Percentiles rank a stretch among this genome's conserved stretches.
phyloP scores from a whole-genome alignment of 2,113 vertebrate genomes.

The Artemisiospiza belli region DNA sequence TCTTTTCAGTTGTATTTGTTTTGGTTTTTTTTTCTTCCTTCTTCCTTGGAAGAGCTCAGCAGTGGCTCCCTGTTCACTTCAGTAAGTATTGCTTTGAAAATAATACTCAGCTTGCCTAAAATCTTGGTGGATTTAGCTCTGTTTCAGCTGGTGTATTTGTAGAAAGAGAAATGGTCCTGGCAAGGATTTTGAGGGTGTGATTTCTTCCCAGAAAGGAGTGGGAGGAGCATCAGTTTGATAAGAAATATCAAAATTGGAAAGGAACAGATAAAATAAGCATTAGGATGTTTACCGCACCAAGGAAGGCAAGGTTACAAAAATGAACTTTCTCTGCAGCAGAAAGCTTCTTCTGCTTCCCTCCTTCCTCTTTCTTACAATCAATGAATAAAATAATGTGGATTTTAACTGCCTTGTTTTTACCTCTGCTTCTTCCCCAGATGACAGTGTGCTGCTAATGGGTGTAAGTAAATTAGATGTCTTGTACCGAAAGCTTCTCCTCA shows the following conservation, averaged over 20 bases:
- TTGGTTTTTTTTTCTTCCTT: not conserved
- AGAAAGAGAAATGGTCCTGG: not conserved
- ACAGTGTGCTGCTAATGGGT: constrained; percentile 85
- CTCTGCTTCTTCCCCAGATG: constrained; percentile 71
- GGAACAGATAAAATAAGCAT: not conserved
- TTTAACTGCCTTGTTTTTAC: not conserved
- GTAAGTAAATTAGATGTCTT: constrained; percentile 93
- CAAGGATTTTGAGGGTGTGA: not conserved
- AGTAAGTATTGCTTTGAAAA: constrained; percentile 46
- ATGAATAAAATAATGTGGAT: not conserved
- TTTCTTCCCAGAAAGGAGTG: not conserved
- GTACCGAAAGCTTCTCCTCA: constrained; percentile 93
- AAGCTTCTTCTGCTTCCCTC: no score
- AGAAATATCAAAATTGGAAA: not conserved
- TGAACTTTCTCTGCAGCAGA: not conserved
- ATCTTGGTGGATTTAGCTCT: not conserved
- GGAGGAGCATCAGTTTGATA: not conserved
- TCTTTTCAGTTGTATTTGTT: not conserved
- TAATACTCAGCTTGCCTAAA: not conserved
- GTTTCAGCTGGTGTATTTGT: not conserved
- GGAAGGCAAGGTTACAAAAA: not conserved
- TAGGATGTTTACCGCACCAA: not conserved
- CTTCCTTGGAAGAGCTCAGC: not conserved
- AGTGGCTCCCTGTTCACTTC: constrained; percentile 20
- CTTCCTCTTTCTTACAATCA: not conserved